A percentile compares a stretch with the other conserved stretches of the same genome.
phyloP scores from a whole-genome alignment of 2,113 vertebrate genomes.

The Chloropsis cyanopogon region DNA sequence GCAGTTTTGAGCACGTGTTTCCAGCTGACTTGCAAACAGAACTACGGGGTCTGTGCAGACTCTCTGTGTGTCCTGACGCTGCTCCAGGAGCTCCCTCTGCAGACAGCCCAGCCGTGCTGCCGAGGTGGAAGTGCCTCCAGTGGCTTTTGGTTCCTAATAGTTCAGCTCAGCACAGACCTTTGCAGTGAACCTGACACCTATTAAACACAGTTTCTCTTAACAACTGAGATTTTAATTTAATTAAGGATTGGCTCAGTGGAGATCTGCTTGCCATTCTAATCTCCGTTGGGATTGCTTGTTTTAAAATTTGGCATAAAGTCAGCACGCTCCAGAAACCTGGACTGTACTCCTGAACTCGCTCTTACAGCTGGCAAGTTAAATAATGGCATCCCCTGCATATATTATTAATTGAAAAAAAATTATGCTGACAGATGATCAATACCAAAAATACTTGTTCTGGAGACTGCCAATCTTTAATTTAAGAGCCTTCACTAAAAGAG shows the following conservation, averaged over 20 bases:
- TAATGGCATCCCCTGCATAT: neutral
- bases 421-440: neutral
- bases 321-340: neutral
- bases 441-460: neutral
- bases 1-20: neutral
- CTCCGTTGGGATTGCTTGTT: neutral
- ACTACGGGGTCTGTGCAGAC: neutral
- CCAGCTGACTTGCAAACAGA: neutral
- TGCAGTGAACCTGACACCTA: neutral
- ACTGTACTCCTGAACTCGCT: neutral
- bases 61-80: neutral
- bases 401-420: neutral
- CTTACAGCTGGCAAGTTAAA: neutral
- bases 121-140: neutral
- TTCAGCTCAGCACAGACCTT: neutral
- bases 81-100: conserved; percentile 30
- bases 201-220: neutral
- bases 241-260: neutral
- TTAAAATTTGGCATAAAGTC: neutral
- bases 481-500: neutral
- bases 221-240: neutral
- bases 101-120: neutral
- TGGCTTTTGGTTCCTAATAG: neutral
- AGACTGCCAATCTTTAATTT: neutral
- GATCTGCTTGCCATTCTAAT: neutral